A percentile compares a stretch with the other conserved stretches of the same genome.
phyloP scores from a whole-genome alignment of 1,140 invertebrate genomes.

The Megalonaias nervosa region DNA sequence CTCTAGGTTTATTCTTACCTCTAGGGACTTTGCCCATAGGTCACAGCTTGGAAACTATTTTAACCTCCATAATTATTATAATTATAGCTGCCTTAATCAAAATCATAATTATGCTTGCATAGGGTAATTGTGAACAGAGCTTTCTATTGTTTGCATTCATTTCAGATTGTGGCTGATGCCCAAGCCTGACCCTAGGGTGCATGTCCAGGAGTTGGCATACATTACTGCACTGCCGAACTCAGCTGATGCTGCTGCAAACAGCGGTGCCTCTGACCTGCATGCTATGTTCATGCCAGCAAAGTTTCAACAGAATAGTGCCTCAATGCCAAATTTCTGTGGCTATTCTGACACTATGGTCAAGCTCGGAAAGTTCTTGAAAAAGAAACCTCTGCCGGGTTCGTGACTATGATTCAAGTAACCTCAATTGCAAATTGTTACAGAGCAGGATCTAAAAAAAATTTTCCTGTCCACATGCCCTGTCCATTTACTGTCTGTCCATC shows the following conservation, averaged over 20 bases:
- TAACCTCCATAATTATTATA: too few relatives aligned
- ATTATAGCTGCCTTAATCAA: too few relatives aligned
- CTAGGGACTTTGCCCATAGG: too few relatives aligned
- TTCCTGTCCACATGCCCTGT: too few relatives aligned
- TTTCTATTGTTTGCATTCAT: too few relatives aligned
- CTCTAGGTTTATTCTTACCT: too few relatives aligned
- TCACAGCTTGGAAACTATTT: too few relatives aligned
- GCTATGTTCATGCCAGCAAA: conserved; percentile 7
- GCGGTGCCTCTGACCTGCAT: conserved; percentile 19
- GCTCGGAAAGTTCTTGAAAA: conserved; percentile 43
- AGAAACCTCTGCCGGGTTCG: conserved; percentile 47
- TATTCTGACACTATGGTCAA: conserved; percentile 34
- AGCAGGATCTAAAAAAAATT: too few relatives aligned
- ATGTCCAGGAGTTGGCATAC: conserved; percentile 45
- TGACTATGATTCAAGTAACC: background rate
- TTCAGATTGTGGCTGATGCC: conserved; percentile 49
- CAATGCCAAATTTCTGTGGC: conserved; percentile 36
- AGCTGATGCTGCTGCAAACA: background rate
- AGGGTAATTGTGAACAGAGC: too few relatives aligned
- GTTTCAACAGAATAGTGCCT: background rate
- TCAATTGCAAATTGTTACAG: too few relatives aligned
- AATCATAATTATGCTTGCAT: too few relatives aligned
- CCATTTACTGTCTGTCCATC: too few relatives aligned
- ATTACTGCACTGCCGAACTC: conserved; percentile 46
- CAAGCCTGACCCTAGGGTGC: conserved; percentile 14